Evolutionary conservation across 2,888 invertebrate species (phyloP), one percentile per base, ranked within the genome.

Genomic region (Yponomeuta cagnagella): DNA sequence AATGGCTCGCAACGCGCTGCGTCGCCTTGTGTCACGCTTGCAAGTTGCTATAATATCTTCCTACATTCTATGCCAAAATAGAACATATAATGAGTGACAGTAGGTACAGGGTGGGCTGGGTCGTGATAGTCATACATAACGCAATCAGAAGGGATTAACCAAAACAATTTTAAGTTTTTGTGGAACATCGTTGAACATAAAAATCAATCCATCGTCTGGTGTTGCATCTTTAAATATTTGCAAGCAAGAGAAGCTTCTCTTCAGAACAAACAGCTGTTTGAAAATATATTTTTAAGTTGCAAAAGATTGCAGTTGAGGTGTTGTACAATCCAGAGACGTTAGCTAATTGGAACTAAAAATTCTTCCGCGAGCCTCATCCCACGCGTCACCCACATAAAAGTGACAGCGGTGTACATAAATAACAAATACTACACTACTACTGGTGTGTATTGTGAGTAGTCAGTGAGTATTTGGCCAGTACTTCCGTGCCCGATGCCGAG

Each of bases 11-110:
- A n/a, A 2, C 52, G 30, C 68, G 52, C 52, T 52, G 30, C 9
- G 5, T 43, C 65, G 65, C 10, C 33, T 8, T 31, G 65, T 65
- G 31, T 31, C 72, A 71, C 72, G 71, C 43, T 43, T 43, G 43
- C 43, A 6, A 43, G 43, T 43, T 5, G 72, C 71, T 72, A 43
- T 72, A 72, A 72, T 74, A 74, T 79, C 83, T 88, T 88, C 89
- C 87, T 83, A 79, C 73, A 74, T 72, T 65, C 73, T 74, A 48
- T 82, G 86, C 86, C 86, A 84, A 83, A 8, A 76, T 74, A 72
- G 33, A 33, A 33, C 33, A 33, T 33, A 76, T 77, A 8, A 37
- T 37, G 37, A 37, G 2, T 37, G 37, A 37, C 5, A 23, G 23
- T 23, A 23, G 23, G 23, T 23, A 8, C 8, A 1, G 43, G 43